Evolutionary conservation across 2,888 invertebrate genomes (phyloP).

Genomic region (Lampropteryx suffumata): DNA sequence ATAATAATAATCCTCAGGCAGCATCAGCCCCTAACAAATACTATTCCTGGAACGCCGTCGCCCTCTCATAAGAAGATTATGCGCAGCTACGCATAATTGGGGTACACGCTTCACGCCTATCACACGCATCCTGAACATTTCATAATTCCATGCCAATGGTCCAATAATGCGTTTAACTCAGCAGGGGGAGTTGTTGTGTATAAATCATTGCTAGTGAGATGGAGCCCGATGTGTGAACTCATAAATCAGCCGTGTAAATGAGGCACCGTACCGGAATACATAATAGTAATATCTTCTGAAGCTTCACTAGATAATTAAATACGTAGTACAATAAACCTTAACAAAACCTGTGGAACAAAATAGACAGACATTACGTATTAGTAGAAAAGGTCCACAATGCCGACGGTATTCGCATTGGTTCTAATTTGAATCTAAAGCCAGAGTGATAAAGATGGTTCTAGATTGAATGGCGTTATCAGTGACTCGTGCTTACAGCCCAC

Average conservation of each 20-base stretch:
- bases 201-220: slow-evolving; percentile 81
- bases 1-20: too few species aligned
- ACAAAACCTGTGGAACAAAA: too few species aligned
- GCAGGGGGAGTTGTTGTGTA: slow-evolving; percentile 71
- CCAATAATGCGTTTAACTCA: slow-evolving; percentile 77
- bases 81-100: neutral
- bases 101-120: neutral
- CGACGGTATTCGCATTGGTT: neutral
- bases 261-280: slow-evolving; percentile 44
- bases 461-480: neutral
- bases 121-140: neutral
- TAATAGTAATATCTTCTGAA: neutral
- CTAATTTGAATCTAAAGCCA: neutral
- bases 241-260: slow-evolving; percentile 80
- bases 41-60: too few species aligned
- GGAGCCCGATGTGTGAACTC: slow-evolving; percentile 78
- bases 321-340: too few species aligned
- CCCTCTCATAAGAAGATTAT: too few species aligned
- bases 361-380: too few species aligned
- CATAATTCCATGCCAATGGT: slow-evolving; percentile 37
- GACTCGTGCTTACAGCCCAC: neutral
- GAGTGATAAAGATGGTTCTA: neutral
- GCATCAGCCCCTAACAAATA: too few species aligned
- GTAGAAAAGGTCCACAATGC: too few species aligned
- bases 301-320: slow-evolving; percentile 8